Evolutionary conservation across 2,113 vertebrate genomes (phyloP).

Genomic region (Paedocypris sp.): DNA sequence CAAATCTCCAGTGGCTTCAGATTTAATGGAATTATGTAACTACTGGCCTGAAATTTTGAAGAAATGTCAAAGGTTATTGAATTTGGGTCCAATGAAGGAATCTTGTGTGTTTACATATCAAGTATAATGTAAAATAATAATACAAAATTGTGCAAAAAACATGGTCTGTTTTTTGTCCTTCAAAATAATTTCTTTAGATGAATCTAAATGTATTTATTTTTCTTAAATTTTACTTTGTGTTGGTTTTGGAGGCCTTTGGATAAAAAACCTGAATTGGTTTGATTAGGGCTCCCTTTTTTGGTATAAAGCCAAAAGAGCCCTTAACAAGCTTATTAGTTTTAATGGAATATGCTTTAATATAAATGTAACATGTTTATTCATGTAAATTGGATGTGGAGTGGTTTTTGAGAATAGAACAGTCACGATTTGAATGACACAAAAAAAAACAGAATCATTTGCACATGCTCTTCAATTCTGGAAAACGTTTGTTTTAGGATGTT

Average conservation of each 20-base stretch:
- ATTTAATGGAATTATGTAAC: conserved; percentile 34
- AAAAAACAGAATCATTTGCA: conserved; percentile 29
- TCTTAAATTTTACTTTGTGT: no score
- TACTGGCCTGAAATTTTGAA: not conserved
- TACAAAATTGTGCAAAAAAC: no score
- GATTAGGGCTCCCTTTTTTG: conserved; percentile 5
- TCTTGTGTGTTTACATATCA: no score
- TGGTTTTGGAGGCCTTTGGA: not conserved
- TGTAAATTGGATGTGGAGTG: not conserved
- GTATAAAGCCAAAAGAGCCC: not conserved
- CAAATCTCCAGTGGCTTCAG: conserved; percentile 8
- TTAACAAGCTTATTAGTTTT: conserved; percentile 19
- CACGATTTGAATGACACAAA: no score
- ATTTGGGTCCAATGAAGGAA: no score
- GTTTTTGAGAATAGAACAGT: conserved; percentile 4
- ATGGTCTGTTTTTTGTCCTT: no score
- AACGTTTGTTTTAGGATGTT: conserved; percentile 34
- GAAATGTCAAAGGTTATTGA: conserved; percentile 26
- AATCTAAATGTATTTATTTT: no score
- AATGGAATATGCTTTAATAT: conserved; percentile 8
- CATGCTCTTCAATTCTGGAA: conserved; percentile 41
- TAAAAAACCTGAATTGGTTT: not conserved
- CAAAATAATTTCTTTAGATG: no score
- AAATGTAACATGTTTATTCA: not conserved
- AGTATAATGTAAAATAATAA: no score